phyloP scores from a whole-genome alignment of 2,113 vertebrate species.

The Saccopteryx bilineata region DNA sequence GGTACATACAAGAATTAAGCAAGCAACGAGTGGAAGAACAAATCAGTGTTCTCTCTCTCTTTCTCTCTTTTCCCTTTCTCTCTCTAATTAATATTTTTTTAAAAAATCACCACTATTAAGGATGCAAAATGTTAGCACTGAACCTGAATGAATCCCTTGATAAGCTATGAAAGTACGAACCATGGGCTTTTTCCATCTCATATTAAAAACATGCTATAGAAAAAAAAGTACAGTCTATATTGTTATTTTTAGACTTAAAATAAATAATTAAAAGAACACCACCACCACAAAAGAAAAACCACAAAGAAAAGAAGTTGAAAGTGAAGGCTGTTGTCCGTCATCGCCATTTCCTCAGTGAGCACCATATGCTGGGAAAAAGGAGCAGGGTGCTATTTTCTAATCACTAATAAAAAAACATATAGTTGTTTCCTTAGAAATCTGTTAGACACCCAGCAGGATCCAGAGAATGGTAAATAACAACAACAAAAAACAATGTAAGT shows the following conservation, averaged over 20 bases:
- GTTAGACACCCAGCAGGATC: background rate
- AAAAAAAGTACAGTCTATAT: background rate
- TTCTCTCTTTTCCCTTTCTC: background rate
- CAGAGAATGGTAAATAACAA: background rate
- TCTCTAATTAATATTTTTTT: too few species aligned
- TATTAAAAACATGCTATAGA: background rate
- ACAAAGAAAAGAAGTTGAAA: background rate
- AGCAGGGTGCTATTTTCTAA: background rate
- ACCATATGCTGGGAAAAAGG: background rate
- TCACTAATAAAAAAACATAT: constrained; percentile 9
- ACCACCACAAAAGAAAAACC: background rate
- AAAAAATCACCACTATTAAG: background rate
- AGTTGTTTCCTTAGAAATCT: constrained; percentile 10
- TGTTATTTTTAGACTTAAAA: constrained; percentile 15
- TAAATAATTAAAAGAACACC: background rate
- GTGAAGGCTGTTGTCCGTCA: background rate
- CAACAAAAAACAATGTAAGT: background rate
- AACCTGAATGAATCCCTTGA: background rate
- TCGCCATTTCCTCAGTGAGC: background rate
- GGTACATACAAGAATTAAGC: too few species aligned
- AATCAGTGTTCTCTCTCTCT: background rate
- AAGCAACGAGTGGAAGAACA: too few species aligned
- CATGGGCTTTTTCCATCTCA: constrained; percentile 1
- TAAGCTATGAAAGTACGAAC: background rate
- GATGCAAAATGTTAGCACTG: background rate